phyloP scores from a whole-genome alignment of 2,113 vertebrate genomes.

The Puntigrus tetrazona region DNA sequence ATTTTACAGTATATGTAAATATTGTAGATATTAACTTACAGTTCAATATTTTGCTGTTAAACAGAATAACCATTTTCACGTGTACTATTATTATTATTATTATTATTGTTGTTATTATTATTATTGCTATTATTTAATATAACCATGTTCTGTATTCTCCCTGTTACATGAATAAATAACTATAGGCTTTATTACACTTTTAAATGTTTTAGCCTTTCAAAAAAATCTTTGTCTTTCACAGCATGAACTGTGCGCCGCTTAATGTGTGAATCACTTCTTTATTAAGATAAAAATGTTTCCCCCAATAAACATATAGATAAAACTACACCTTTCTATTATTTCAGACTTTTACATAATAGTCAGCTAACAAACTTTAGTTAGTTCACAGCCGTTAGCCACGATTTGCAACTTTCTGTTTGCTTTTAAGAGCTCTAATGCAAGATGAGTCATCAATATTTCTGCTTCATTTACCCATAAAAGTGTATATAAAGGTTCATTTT shows the following conservation, averaged over 20 bases:
- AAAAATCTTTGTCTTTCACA: background rate
- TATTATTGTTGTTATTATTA: too few relatives aligned
- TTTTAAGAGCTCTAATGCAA: background rate
- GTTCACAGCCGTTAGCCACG: too few relatives aligned
- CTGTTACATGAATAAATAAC: background rate
- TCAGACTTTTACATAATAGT: background rate
- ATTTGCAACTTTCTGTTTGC: background rate
- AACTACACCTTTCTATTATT: background rate
- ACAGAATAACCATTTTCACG: too few relatives aligned
- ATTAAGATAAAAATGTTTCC: background rate
- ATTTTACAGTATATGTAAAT: too few relatives aligned
- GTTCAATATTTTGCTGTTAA: too few relatives aligned
- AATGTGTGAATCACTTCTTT: background rate
- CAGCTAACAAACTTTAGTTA: background rate
- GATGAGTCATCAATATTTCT: background rate
- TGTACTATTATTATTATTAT: too few relatives aligned
- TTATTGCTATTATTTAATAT: too few relatives aligned
- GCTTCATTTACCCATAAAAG: background rate
- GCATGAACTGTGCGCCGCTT: background rate
- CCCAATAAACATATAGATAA: background rate
- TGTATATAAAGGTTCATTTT: background rate
- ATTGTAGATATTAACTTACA: too few relatives aligned
- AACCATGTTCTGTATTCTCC: background rate
- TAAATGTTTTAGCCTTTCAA: background rate
- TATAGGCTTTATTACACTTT: background rate